Conservation (phyloP, 2,797 vertebrate species). For the Melanotaenia trifasciata region DNA sequence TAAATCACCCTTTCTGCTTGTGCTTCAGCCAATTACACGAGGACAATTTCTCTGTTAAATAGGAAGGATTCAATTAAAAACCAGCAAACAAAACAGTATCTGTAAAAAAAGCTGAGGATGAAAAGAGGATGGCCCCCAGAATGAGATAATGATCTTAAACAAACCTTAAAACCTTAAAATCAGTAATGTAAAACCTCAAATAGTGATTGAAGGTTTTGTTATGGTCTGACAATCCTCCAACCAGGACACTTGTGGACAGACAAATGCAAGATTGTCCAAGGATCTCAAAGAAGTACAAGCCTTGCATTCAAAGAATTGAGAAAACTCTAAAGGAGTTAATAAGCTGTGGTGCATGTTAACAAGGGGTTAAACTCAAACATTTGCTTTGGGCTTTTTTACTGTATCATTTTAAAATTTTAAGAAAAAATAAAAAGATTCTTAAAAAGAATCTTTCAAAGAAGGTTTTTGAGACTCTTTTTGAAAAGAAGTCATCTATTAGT, state of each 20-base stretch:
- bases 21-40: neutral
- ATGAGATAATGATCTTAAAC: neutral
- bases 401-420: neutral
- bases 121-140: neutral
- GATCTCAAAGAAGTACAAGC: neutral
- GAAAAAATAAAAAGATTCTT: neutral
- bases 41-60: neutral
- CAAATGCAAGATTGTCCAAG: neutral
- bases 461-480: neutral
- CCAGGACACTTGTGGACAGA: neutral
- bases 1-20: neutral
- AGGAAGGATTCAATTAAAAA: neutral
- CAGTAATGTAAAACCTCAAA: neutral
- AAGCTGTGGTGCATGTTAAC: neutral
- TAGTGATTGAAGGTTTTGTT: neutral
- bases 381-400: neutral
- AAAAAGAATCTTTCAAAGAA: neutral
- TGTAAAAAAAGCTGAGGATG: neutral
- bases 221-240: neutral
- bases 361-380: neutral
- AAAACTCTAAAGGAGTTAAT: neutral
- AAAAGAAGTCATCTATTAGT: neutral
- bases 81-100: neutral
- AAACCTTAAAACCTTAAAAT: neutral
- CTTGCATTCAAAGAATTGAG: neutral